Percentiles rank a stretch among this genome's conserved stretches.
Evolutionary conservation across 2,113 vertebrate genomes (phyloP).

Genomic region (Serilophus lunatus): DNA sequence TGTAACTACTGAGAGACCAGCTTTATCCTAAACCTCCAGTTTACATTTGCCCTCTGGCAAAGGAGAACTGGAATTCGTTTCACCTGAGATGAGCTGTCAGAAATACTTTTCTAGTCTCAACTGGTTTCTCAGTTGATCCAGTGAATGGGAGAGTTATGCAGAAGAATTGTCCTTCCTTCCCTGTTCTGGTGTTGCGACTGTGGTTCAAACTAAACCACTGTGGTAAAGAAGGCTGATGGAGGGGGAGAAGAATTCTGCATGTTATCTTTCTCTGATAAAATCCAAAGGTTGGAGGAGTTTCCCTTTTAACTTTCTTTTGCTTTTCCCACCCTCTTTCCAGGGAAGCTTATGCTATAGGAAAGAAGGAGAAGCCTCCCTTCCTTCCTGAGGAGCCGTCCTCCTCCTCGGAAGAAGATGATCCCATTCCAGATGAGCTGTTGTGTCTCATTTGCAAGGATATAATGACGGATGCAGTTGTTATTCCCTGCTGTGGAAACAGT

Average conservation of each 20-base stretch:
- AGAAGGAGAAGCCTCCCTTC: constrained; percentile 95
- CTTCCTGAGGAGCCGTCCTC: constrained; percentile 80
- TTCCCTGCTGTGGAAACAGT: constrained; percentile 97
- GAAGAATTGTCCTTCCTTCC: neutral
- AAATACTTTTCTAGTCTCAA: neutral
- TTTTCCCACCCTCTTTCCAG: constrained; percentile 55
- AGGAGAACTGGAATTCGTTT: neutral
- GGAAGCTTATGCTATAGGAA: constrained; percentile 92
- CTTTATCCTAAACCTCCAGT: neutral
- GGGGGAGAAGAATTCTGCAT: neutral
- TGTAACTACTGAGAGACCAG: neutral
- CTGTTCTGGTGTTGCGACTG: neutral
- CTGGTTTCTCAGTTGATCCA: neutral
- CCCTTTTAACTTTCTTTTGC: neutral
- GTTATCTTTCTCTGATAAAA: neutral
- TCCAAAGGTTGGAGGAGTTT: neutral
- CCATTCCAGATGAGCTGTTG: constrained; percentile 88
- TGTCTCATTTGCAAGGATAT: constrained; percentile 95
- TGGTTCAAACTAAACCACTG: neutral
- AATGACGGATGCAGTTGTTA: constrained; percentile 94
- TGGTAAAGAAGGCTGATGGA: neutral
- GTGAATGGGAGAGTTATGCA: neutral
- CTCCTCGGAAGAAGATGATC: constrained; percentile 84
- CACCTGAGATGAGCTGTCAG: neutral
- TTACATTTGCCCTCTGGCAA: neutral